Base-by-base conservation (phyloP, 2,797 vertebrate genomes). In the Emys orbicularis region DNA sequence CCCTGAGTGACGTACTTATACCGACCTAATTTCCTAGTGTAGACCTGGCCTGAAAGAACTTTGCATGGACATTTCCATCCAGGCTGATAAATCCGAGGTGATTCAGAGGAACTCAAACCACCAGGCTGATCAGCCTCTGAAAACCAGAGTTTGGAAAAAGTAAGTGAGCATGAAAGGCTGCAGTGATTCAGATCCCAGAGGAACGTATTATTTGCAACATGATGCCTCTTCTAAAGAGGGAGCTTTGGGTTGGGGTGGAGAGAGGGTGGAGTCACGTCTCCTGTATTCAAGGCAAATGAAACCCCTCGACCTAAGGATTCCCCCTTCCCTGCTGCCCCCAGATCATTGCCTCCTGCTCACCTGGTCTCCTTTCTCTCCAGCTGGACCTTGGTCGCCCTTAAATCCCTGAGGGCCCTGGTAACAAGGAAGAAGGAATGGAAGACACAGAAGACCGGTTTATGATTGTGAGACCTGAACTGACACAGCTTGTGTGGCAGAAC, bases 331-430 rank as follows among this genome's bases (percentile, higher is more conserved):
- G 15, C 74, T 16, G 27, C 12, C 59, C 59, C 12, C 83, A 68
- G 23, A 77, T 44, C 44, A 27, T 25, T 53, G 8, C 5, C 18
- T 68, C 68, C 87, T 47, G 7, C 98, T 98, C 92, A 99, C 99
- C 98, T 99, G 99, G 31, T 99, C 99, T 79, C 99, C 99, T 89
- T 98, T 98, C 88, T 99, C 99, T 1, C 99, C 99, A 89, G 97
- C 90, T 59, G 97, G 95, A 21, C 99, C 99, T 25, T 96, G 97
- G 80, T 99, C 99, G 5, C 99, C 99, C 90, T 98, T 98, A 97
- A 99, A 99, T 41, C 99, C 99, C 96, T 98, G 98, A 2, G 92
- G 97, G 11, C 99, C 99, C 99, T 99, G 97, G 6, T 2, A 68
- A 91, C 82, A 72, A 44, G 49, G 47, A 44, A 61, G 44, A 65